Evolutionary conservation across 1,140 invertebrate species (phyloP).

Genomic region (Hycleus cichorii): DNA sequence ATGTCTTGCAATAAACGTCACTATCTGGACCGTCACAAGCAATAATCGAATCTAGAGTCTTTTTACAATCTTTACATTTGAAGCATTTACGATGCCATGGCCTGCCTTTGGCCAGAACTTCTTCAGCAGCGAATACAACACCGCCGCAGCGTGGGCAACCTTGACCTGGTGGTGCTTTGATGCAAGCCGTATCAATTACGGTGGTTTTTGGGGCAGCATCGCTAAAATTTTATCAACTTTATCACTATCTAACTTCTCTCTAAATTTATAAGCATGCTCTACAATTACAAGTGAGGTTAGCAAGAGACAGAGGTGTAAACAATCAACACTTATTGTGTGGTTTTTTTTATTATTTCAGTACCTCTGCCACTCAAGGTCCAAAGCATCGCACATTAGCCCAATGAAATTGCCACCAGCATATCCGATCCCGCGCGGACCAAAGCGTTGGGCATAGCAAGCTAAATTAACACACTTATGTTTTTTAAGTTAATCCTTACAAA

Average conservation of each 20-base stretch:
- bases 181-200: slow-evolving; percentile 69
- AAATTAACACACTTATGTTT: slow-evolving; percentile 42
- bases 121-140: slow-evolving; percentile 83
- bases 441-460: slow-evolving; percentile 74
- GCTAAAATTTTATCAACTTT: slow-evolving; percentile 36
- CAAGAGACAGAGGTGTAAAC: slow-evolving; percentile 7
- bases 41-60: slow-evolving; percentile 86
- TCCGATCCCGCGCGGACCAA: slow-evolving; percentile 83
- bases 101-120: slow-evolving; percentile 75
- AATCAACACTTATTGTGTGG: background rate
- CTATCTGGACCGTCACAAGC: slow-evolving; percentile 85
- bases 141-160: slow-evolving; percentile 86
- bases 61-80: slow-evolving; percentile 90
- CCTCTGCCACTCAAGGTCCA: slow-evolving; percentile 57
- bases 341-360: slow-evolving; percentile 29
- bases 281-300: slow-evolving; percentile 1
- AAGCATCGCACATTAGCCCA: slow-evolving; percentile 60
- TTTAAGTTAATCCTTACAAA: background rate
- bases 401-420: slow-evolving; percentile 72
- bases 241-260: background rate
- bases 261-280: background rate
- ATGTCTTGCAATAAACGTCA: slow-evolving; percentile 90
- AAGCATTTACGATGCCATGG: slow-evolving; percentile 98
- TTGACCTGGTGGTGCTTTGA: slow-evolving; percentile 73
- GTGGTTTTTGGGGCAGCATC: slow-evolving; percentile 64